Percentiles rank a stretch among this genome's conserved stretches.
phyloP scores from a whole-genome alignment of 2,888 invertebrate genomes.

The Orthonychiurus folsomi region DNA sequence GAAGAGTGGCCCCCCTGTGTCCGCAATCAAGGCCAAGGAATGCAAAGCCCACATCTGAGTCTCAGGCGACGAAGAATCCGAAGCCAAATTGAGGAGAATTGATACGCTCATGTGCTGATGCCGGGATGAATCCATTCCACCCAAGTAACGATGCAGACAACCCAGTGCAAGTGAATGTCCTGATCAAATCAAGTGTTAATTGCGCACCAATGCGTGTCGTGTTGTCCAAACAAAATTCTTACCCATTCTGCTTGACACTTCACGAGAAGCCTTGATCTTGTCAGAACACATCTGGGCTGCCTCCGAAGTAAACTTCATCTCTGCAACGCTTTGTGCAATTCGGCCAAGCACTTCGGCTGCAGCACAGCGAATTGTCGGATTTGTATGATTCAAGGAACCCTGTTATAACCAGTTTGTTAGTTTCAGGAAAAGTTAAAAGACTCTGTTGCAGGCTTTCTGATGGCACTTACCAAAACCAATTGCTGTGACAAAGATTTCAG shows the following conservation, averaged over 20 bases:
- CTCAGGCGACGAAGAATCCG: slow-evolving; percentile 83
- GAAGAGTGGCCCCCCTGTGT: slow-evolving; percentile 99
- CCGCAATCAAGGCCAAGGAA: slow-evolving; percentile 87
- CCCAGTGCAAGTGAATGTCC: slow-evolving; percentile 85
- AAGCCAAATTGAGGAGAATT: slow-evolving; percentile 84
- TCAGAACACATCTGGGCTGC: slow-evolving; percentile 84
- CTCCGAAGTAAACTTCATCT: slow-evolving; percentile 78
- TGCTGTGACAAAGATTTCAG: slow-evolving; percentile 35
- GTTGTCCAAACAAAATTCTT: no score
- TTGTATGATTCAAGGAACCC: slow-evolving; percentile 47
- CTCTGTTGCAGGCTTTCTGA: neutral
- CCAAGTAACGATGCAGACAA: slow-evolving; percentile 87
- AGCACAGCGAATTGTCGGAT: slow-evolving; percentile 69
- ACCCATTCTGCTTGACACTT: slow-evolving; percentile 75
- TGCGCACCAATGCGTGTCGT: neutral
- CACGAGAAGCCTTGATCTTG: slow-evolving; percentile 71
- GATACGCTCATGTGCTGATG: slow-evolving; percentile 89
- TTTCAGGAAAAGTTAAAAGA: neutral
- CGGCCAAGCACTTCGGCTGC: slow-evolving; percentile 92
- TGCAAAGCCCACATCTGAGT: slow-evolving; percentile 96
- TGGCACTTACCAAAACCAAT: slow-evolving; percentile 27
- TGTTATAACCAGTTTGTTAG: slow-evolving; percentile 29
- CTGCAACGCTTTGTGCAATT: slow-evolving; percentile 79
- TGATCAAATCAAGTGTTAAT: slow-evolving; percentile 3
- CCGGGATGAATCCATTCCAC: slow-evolving; percentile 91